Evolutionary conservation across 2,797 vertebrate species (phyloP).

Genomic region (Neoniphon sammara): DNA sequence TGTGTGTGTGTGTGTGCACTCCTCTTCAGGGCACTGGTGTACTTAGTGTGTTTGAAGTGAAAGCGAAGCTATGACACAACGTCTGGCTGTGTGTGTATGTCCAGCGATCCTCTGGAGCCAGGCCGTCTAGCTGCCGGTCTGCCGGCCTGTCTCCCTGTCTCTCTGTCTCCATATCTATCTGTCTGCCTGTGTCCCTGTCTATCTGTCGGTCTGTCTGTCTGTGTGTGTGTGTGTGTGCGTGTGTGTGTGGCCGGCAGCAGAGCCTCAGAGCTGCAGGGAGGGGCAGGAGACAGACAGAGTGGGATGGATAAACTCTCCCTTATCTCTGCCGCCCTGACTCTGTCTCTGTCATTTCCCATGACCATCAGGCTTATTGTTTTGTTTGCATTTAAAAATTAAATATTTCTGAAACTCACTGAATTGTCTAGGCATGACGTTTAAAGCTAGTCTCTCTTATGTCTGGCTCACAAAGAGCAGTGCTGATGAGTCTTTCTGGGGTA

Average conservation of each 20-base stretch:
- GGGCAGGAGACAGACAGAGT: constrained; percentile 54
- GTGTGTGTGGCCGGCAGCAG: neutral
- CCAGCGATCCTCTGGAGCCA: constrained; percentile 76
- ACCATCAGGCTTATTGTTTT: constrained; percentile 1
- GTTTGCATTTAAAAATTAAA: neutral
- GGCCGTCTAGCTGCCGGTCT: constrained; percentile 74
- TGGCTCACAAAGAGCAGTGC: too few relatives aligned
- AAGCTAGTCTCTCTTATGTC: neutral
- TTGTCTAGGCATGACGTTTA: neutral
- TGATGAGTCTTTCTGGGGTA: too few relatives aligned
- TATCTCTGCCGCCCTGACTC: constrained; percentile 23
- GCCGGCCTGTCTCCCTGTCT: neutral
- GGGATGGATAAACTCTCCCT: constrained; percentile 3
- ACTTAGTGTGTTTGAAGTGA: constrained; percentile 53
- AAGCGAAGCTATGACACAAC: constrained; percentile 69
- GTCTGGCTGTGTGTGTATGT: constrained; percentile 74
- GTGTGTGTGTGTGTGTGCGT: neutral
- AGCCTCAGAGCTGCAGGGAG: constrained; percentile 35
- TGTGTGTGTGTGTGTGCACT: constrained; percentile 22
- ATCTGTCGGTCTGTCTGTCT: neutral
- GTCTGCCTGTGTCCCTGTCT: neutral
- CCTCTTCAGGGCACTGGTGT: constrained; percentile 28
- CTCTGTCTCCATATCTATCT: neutral
- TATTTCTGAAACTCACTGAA: neutral
- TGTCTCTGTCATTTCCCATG: constrained; percentile 1